Evolutionary conservation across 2,113 vertebrate genomes (phyloP), one percentile per base, ranked within the genome.

Genomic region (Larimichthys polyactis): DNA sequence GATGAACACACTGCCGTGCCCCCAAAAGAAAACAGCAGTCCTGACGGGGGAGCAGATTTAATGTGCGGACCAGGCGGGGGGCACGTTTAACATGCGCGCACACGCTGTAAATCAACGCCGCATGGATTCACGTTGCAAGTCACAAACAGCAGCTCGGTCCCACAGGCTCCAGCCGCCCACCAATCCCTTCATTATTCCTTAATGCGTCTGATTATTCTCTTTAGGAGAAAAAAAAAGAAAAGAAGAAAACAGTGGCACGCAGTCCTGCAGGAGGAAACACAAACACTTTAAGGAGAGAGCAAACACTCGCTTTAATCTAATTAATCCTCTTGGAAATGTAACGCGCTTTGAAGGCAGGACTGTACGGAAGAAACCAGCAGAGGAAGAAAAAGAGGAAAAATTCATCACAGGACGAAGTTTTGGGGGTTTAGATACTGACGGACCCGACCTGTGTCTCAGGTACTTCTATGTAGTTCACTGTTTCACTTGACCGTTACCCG

Each of bases 281-380:
- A 86, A 84, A 87, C 76, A 63, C 24, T 77, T 88, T 74, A 74
- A 54, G 74, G 40, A 66, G 52, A 17, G 17, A 79, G 27, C 77
- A 88, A 85, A 85, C 74, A 85, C 59, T 46, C 20, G 1, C 66
- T 87, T 91, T 88, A 78, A 85, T 83, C 81, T 27, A 80, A 89
- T 88, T 77, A 87, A 89, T 90, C 78, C 74, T 84, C 73, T 75
- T 36, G 80, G 82, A 87, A 88, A 83, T 77, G 85, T 40, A 51
- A 63, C 15, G 16, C 24, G 63, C 54, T 69, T 68, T 72, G 43
- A 80, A 82, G 76, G 63, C 54, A 17, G 7, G 59, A 49, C 32
- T 22, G 36, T 54, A 12, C 22, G 59, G 40, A 86, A 74, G n/a
- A 74, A 83, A 77, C 55, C 14, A 7, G 20, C 12, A 59, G 27